Percentiles rank a stretch among this genome's conserved stretches.
These are phyloP conservation scores for Taurulus bubalis DNA, from an alignment of 2,113 vertebrate genomes.

Conservation along the genomic window DNA sequence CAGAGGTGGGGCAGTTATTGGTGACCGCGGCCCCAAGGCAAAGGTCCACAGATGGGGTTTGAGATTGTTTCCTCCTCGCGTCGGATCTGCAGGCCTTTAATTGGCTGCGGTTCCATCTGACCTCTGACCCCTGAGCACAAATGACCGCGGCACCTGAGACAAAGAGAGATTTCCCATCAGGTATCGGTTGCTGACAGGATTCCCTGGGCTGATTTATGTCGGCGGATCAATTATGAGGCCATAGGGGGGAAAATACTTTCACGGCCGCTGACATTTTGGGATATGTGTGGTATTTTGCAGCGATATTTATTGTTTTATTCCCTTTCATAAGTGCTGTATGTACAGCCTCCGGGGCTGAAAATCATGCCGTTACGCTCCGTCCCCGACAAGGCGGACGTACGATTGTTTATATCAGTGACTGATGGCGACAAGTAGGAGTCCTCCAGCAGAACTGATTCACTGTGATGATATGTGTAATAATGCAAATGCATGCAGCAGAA, in stretches of 20 bases:
- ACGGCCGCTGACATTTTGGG: conserved; percentile 45
- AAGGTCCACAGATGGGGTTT: conserved; percentile 65
- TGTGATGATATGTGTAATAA: not conserved
- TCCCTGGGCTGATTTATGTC: conserved; percentile 33
- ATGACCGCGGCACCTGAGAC: conserved; percentile 61
- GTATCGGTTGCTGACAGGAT: conserved; percentile 40
- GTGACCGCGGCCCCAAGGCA: conserved; percentile 43
- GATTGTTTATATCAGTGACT: not conserved
- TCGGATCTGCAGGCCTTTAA: conserved; percentile 66
- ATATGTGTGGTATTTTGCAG: conserved; percentile 51
- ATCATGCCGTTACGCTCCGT: not conserved
- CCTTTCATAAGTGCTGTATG: conserved; percentile 27
- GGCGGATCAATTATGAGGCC: conserved; percentile 44
- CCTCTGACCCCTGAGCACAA: conserved; percentile 70
- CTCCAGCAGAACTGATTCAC: not conserved
- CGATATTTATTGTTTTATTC: conserved; percentile 46
- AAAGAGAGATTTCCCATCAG: conserved; percentile 60
- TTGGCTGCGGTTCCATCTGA: conserved; percentile 68
- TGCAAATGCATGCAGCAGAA: not conserved
- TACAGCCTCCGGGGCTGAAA: not conserved
- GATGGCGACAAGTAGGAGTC: not conserved
- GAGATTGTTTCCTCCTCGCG: conserved; percentile 67
- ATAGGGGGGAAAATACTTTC: conserved; percentile 4
- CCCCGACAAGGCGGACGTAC: not conserved
- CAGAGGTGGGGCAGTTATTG: conserved; percentile 45